Evolutionary conservation across 2,113 vertebrate genomes (phyloP), one percentile per base, ranked within the genome.

Genomic region (Eidolon helvum): DNA sequence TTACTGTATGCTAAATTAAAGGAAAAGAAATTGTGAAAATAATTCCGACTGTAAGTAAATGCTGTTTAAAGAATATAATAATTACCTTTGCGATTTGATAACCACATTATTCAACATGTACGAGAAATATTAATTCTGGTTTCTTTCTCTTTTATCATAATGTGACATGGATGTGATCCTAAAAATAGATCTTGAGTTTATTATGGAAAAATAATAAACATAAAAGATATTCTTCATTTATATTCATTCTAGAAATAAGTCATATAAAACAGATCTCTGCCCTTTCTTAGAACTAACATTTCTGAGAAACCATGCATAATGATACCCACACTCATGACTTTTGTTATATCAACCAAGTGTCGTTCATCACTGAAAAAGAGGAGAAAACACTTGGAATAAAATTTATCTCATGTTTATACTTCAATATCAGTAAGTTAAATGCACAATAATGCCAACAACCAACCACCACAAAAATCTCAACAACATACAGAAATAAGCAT

Each of bases 11-110:
- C 12, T 88, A 96, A 87, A 40, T 68, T 79, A 74, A 88, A 94
- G 33, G 22, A 65, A 63, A 50, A 78, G 24, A 69, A 30, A 75
- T 33, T 43, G 1, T 80, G 40, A 96, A 93, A 74, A 21, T 53
- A 79, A 45, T 80, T 93, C 9, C 22, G 87, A 74, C 6, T 77
- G 1, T 61, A 79, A 87, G 45, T 24, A 65, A 90, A 35, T 69
- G 16, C 11, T 86, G 19, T 68, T 82, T 87, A n/a, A 95, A 90
- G 28, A 75, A 63, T 48, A 57, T 35, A 87, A 65, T 40, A 95
- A 89, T 65, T n/a, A 68, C 28, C 26, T 94, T 88, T 74, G 43
- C 87, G 50, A 78, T 63, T 92, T 90, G n/a, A 78, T 68, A 94
- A 83, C 10, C 55, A 53, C 40, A 45, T 55, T 82, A 72, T 50